Evolutionary conservation across 2,888 invertebrate genomes (phyloP).

Genomic region (Eurytoma adleriae): DNA sequence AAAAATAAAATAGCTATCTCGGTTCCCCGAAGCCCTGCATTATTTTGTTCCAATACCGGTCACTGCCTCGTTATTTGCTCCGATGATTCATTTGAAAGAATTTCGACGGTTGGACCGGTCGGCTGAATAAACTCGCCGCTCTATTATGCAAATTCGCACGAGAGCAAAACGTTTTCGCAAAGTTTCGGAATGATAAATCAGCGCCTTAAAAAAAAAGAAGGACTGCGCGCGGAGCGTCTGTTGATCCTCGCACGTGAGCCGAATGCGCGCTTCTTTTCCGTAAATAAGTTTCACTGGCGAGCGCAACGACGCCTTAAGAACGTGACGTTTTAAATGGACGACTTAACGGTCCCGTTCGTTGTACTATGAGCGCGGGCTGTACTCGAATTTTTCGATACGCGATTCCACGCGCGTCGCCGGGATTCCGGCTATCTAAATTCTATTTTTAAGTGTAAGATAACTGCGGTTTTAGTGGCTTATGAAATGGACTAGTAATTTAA

Average conservation of each 20-base stretch:
- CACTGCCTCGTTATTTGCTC: conserved; percentile 11
- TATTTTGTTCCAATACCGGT: background rate
- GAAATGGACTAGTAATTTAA: no score
- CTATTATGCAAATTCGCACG: conserved; percentile 26
- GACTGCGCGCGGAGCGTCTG: background rate
- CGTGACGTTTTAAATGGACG: background rate
- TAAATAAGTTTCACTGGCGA: conserved; percentile 47
- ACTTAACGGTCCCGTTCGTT: background rate
- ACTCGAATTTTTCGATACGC: background rate
- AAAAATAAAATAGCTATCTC: background rate
- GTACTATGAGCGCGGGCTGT: background rate
- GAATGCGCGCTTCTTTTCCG: conserved; percentile 35
- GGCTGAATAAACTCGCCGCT: background rate
- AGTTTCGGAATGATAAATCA: conserved; percentile 47
- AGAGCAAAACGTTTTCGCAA: background rate
- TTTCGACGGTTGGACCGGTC: conserved; percentile 5
- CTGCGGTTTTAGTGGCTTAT: no score
- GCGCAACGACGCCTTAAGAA: background rate
- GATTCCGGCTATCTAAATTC: no score
- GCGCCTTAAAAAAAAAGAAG: background rate
- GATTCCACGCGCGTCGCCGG: no score
- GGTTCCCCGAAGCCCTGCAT: background rate
- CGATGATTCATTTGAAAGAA: conserved; percentile 11
- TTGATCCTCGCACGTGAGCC: conserved; percentile 38
- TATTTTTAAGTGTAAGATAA: no score